phyloP scores from a whole-genome alignment of 2,797 vertebrate species.

The Myotis myotis region DNA sequence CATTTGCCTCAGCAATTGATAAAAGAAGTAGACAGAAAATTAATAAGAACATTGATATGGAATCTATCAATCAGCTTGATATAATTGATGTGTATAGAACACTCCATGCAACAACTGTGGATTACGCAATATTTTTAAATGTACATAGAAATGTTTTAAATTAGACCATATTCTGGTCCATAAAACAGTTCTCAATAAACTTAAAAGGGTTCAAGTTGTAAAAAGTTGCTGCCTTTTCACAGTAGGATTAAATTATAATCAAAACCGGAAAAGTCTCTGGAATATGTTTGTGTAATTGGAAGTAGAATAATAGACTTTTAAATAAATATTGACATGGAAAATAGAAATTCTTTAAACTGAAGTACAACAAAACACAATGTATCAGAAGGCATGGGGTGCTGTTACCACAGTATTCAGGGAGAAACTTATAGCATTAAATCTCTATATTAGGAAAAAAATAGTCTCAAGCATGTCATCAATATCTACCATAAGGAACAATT shows the following conservation, averaged over 20 bases:
- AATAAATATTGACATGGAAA: neutral
- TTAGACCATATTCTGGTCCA: neutral
- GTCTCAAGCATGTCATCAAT: neutral
- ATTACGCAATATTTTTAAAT: neutral
- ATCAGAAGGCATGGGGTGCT: neutral
- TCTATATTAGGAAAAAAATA: neutral
- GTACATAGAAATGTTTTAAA: neutral
- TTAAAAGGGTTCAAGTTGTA: neutral
- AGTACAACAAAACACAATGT: neutral
- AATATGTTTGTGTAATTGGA: neutral
- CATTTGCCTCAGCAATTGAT: neutral
- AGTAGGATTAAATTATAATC: neutral
- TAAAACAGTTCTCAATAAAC: neutral
- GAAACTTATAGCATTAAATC: neutral
- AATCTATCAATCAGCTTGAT: neutral
- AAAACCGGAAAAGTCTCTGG: neutral
- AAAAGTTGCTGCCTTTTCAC: neutral
- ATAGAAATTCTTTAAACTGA: neutral
- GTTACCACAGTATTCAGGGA: rapidly evolving
- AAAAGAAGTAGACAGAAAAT: neutral
- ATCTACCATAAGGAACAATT: neutral
- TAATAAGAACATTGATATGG: neutral
- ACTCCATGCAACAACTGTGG: neutral
- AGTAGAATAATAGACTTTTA: neutral
- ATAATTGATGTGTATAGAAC: neutral